Percentiles rank a stretch among this genome's conserved stretches.
phyloP scores from a whole-genome alignment of 1,140 invertebrate species.

The Panulirus ornatus region DNA sequence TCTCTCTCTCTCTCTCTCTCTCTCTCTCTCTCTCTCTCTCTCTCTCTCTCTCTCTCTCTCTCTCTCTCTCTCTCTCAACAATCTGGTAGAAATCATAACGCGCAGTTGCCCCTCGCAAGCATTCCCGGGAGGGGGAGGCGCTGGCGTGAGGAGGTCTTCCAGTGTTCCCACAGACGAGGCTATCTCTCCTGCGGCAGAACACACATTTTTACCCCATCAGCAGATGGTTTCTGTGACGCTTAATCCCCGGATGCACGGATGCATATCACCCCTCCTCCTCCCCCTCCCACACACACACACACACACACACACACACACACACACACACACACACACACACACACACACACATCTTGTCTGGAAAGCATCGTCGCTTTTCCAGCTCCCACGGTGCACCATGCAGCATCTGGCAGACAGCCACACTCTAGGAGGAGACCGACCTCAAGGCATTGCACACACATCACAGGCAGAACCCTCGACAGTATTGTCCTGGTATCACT shows the following conservation, averaged over 20 bases:
- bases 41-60: not conserved
- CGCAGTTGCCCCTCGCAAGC: not conserved
- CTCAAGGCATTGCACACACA: not conserved
- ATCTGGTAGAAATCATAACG: not conserved
- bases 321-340: slow-evolving; percentile 26
- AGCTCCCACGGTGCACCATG: not conserved
- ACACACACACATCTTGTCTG: not conserved
- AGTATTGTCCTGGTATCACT: not conserved
- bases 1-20: too few relatives aligned
- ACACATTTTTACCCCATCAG: not conserved
- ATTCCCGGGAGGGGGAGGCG: not conserved
- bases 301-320: not conserved
- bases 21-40: too few relatives aligned
- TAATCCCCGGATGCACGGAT: not conserved
- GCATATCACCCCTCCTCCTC: too few relatives aligned
- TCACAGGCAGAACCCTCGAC: not conserved
- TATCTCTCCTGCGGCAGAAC: not conserved
- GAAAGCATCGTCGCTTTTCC: not conserved
- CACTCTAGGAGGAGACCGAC: not conserved
- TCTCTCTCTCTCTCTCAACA: not conserved
- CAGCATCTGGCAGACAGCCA: not conserved
- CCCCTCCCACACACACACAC: not conserved
- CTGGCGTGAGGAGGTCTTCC: not conserved
- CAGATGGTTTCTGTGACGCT: not conserved
- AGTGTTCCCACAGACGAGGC: not conserved